Conservation (phyloP, 2,888 invertebrate species). For the Theretra japonica region DNA sequence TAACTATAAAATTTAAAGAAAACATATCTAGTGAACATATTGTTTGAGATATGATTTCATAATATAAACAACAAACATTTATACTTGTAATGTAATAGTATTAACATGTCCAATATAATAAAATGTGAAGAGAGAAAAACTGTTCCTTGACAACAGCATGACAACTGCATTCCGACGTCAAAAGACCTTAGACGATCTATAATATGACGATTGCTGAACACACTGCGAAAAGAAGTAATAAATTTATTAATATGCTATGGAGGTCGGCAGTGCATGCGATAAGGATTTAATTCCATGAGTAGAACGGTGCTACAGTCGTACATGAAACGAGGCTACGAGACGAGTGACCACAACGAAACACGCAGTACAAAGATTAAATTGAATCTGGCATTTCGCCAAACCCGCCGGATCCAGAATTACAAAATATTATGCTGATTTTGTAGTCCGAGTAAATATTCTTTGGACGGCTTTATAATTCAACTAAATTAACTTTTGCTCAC, state of each 20-base stretch:
- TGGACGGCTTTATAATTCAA: slow-evolving; percentile 33
- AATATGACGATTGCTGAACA: neutral
- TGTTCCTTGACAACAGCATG: too few species aligned
- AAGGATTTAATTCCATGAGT: slow-evolving; percentile 62
- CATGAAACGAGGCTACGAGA: slow-evolving; percentile 55
- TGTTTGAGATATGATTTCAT: too few species aligned
- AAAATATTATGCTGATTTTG: slow-evolving; percentile 77
- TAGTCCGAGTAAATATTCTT: slow-evolving; percentile 46
- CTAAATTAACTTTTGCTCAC: neutral
- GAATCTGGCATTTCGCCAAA: slow-evolving; percentile 72
- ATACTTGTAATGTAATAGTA: too few species aligned
- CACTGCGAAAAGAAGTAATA: neutral
- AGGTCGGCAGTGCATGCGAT: slow-evolving; percentile 43
- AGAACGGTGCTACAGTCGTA: slow-evolving; percentile 51
- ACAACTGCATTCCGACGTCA: too few species aligned
- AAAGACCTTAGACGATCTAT: too few species aligned
- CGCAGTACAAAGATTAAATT: slow-evolving; percentile 78
- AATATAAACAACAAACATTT: too few species aligned
- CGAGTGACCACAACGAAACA: slow-evolving; percentile 73
- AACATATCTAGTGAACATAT: too few species aligned
- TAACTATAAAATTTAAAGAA: too few species aligned
- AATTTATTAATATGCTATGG: neutral
- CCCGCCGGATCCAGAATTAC: slow-evolving; percentile 66
- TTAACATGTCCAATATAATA: too few species aligned
- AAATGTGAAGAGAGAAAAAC: too few species aligned